Conservation (phyloP, 2,888 invertebrate genomes). For the Bellardia bayeri region DNA sequence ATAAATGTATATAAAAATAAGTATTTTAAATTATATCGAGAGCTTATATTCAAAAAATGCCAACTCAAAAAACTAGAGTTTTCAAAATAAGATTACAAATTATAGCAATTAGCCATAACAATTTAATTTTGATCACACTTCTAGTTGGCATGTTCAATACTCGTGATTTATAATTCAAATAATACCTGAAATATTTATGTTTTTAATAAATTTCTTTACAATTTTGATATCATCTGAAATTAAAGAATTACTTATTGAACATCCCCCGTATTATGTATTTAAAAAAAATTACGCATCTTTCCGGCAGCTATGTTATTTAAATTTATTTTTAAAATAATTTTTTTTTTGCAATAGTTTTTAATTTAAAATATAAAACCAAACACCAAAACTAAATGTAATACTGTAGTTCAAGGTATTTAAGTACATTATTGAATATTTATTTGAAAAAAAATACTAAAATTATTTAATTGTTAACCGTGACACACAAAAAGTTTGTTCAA, state of each 20-base stretch:
- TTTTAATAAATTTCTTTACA: too few relatives aligned
- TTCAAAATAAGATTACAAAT: too few relatives aligned
- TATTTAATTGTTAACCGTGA: slow-evolving; percentile 53
- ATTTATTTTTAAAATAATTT: slow-evolving; percentile 41
- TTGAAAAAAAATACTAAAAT: slow-evolving; percentile 20
- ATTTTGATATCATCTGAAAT: too few relatives aligned
- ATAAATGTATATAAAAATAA: too few relatives aligned
- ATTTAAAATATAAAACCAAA: slow-evolving; percentile 5
- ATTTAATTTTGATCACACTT: too few relatives aligned
- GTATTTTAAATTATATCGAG: too few relatives aligned
- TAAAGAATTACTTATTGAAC: slow-evolving; percentile 3
- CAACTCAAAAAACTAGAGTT: too few relatives aligned
- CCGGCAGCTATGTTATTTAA: slow-evolving; percentile 3
- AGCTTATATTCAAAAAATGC: too few relatives aligned
- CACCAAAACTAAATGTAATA: slow-evolving; percentile 51
- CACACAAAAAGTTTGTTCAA: slow-evolving; percentile 49
- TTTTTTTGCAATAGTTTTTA: slow-evolving; percentile 11
- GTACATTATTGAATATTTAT: slow-evolving; percentile 15
- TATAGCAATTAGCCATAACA: too few relatives aligned
- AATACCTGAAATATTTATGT: too few relatives aligned
- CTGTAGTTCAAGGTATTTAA: slow-evolving; percentile 59
- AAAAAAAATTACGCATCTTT: slow-evolving; percentile 16
- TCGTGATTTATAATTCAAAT: too few relatives aligned
- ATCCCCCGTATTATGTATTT: slow-evolving; percentile 15
- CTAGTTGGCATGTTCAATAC: too few relatives aligned